Evolutionary conservation across 2,113 vertebrate genomes (phyloP).

Genomic region (Atlantisia rogersi): DNA sequence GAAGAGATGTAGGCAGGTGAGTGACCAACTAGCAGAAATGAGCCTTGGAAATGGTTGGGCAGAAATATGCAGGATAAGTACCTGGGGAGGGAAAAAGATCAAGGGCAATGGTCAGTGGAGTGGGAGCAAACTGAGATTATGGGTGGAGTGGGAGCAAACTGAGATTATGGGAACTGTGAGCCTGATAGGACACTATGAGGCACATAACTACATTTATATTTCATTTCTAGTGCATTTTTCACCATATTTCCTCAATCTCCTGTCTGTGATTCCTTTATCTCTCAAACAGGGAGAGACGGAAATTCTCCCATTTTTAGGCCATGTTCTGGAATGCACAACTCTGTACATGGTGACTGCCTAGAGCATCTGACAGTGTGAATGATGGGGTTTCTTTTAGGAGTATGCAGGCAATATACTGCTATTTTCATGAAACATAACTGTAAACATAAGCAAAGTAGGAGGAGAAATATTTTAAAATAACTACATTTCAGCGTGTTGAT

Average conservation of each 20-base stretch:
- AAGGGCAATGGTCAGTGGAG: not conserved
- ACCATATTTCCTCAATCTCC: not conserved
- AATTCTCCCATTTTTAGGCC: not conserved
- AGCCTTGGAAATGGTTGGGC: not conserved
- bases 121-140: not conserved
- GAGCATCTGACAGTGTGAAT: not conserved
- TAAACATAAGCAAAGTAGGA: not conserved
- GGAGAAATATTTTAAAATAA: not conserved
- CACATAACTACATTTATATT: not conserved
- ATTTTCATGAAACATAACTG: not conserved
- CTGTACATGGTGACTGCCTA: not conserved
- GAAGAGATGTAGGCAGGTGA: not conserved
- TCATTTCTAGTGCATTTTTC: not conserved
- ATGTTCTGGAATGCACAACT: not conserved
- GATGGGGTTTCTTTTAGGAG: not conserved
- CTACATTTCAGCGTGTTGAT: not conserved
- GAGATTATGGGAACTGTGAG: not conserved
- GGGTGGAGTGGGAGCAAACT: not conserved
- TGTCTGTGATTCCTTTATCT: not conserved
- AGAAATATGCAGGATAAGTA: not conserved
- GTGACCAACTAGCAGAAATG: not conserved
- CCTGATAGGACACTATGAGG: not conserved
- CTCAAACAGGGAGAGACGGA: not conserved
- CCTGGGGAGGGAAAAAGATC: not conserved
- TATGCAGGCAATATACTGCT: not conserved